Evolutionary conservation across 2,888 invertebrate genomes (phyloP), one percentile per base, ranked within the genome.

Genomic region (Linyphia triangularis): DNA sequence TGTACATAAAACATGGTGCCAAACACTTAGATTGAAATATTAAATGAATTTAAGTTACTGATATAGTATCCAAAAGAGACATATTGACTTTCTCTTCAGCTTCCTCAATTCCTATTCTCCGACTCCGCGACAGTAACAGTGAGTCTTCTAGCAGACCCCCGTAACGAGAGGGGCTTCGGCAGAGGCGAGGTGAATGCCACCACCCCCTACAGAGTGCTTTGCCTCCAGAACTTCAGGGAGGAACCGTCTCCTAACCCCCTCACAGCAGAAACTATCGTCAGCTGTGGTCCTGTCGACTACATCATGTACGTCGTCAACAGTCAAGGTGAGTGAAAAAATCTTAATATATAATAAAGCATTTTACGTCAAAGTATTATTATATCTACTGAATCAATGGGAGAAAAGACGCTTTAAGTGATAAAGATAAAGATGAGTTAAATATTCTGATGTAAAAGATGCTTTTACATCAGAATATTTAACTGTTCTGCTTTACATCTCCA

Each of bases 131-230:
- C 79, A 2, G 77, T 91, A n/a, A 88, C 84, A 7, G 85, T 91
- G 30, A 90, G 90, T 9, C 40, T 91, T 1, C 63, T 90, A 24
- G 90, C 90, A 6, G 91, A 91, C 77, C 91, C 91, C 26, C 70
- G 85, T 9, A 90, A 91, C 61, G 81, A 88, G 24, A 83, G 91
- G 9, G 90, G 90, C 4, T 90, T 90, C 67, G 91, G 91, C 0
- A 75, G 83, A 26, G 90, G 90, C 3, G 90, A 90, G 30, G 82
- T 85, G 1, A 84, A 85, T 19, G 88, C 90, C 4, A 88, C 90
- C 1, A 90, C 90, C 6, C 91, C 90, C 0, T 91, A 90, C 73
- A 82, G 90, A 19, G 82, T 91, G 7, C 73, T 90, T 0, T 91
- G 91, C n/a, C 63, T 86, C 7, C 88, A 88, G 30, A 90, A 73